Conservation (phyloP, 2,113 vertebrate species). For the Pangasianodon gigas region DNA sequence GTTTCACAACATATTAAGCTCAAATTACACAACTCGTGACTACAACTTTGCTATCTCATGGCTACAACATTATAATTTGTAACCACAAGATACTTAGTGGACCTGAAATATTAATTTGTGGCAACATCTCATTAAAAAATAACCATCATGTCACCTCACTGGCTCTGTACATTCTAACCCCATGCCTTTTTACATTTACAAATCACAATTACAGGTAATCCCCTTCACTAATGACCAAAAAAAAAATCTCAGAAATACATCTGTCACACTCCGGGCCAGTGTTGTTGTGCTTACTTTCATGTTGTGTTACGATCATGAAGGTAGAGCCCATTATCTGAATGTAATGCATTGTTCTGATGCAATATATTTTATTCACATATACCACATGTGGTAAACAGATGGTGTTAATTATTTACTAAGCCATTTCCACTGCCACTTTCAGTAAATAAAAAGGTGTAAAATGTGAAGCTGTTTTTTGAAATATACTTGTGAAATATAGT, state of each 20-base stretch:
- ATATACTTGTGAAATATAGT: not conserved
- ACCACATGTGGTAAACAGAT: not conserved
- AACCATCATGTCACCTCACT: not conserved
- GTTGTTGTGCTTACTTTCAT: not conserved
- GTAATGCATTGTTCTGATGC: not conserved
- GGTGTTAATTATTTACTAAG: not conserved
- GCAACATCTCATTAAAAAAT: not conserved
- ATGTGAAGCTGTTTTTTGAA: not conserved
- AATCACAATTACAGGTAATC: not conserved
- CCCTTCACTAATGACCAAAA: not conserved
- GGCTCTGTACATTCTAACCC: not conserved
- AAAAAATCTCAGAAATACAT: not conserved
- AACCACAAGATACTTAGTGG: not conserved
- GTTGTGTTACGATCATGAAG: not conserved
- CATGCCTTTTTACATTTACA: not conserved
- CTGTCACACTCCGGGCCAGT: not conserved
- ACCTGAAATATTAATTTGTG: not conserved
- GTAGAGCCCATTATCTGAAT: not conserved
- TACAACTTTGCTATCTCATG: not conserved
- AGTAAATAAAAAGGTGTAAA: not conserved
- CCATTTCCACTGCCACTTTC: not conserved
- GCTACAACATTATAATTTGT: not conserved
- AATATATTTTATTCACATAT: not conserved
- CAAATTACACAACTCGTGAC: not conserved
- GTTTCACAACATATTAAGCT: not conserved